These are phyloP conservation scores for Gymnorhina tibicen DNA, from an alignment of 2,113 vertebrate species.

Conservation along the genomic window DNA sequence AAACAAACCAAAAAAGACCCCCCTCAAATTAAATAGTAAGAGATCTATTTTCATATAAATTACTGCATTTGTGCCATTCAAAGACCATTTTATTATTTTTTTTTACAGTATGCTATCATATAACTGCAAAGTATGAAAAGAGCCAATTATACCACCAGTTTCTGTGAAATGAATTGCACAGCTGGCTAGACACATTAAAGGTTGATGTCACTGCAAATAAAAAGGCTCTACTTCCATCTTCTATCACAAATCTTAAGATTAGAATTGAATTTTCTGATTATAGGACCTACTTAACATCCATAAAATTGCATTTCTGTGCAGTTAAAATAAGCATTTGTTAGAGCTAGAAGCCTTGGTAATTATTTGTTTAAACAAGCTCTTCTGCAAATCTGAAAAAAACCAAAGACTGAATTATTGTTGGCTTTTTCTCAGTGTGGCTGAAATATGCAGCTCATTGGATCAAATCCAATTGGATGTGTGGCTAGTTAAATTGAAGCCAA, in stretches of 20 bases:
- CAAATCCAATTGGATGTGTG: constrained; percentile 4
- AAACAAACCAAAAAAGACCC: not conserved
- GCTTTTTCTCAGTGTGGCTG: not conserved
- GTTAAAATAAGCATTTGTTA: not conserved
- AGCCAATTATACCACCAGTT: not conserved
- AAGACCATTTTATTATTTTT: not conserved
- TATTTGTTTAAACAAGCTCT: constrained; percentile 8
- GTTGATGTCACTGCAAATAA: not conserved
- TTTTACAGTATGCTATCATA: not conserved
- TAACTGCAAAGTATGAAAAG: not conserved
- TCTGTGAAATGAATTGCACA: constrained; percentile 15
- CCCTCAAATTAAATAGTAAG: not conserved
- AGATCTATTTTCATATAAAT: constrained; percentile 10
- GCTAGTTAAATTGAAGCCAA: constrained; percentile 15
- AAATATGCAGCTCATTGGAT: constrained; percentile 20
- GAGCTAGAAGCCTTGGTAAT: not conserved
- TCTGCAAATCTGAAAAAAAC: not conserved
- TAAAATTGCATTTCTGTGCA: constrained; percentile 11
- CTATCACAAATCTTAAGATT: not conserved
- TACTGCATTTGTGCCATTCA: not conserved
- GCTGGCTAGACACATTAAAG: constrained; percentile 6
- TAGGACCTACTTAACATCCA: not conserved
- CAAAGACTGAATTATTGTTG: not conserved
- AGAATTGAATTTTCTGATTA: constrained; percentile 18
- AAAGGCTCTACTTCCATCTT: not conserved